Conservation (phyloP, 2,113 vertebrate genomes). For the Atrichornis clamosus region DNA sequence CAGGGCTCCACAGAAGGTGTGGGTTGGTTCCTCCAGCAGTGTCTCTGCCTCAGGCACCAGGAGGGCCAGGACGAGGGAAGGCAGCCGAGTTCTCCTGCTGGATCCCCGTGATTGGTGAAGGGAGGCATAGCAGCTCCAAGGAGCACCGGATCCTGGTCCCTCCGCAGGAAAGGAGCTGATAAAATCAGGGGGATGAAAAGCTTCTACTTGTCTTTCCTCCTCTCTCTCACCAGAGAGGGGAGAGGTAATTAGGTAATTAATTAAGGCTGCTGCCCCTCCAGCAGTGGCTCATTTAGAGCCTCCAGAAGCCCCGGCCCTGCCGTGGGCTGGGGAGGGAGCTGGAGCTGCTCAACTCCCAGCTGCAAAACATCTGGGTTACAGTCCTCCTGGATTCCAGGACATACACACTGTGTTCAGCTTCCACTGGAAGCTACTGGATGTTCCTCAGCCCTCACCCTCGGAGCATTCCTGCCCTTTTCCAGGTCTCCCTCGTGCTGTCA, state of each 20-base stretch:
- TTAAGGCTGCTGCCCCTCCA: not conserved
- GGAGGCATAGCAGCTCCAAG: not conserved
- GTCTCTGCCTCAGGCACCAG: fast-evolving
- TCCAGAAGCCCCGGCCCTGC: not conserved
- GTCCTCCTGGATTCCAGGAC: constrained; percentile 58
- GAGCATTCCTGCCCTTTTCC: not conserved
- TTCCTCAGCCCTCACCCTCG: not conserved
- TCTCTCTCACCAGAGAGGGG: not conserved
- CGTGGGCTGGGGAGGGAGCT: not conserved
- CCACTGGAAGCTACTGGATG: constrained; percentile 49
- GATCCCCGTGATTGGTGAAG: not conserved
- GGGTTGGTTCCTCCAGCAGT: not conserved
- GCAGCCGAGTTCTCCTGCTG: fast-evolving
- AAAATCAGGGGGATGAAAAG: not conserved
- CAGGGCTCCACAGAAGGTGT: too few species aligned
- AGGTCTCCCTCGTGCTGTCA: not conserved
- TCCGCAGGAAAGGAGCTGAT: not conserved
- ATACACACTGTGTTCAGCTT: not conserved
- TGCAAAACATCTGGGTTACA: constrained; percentile 41
- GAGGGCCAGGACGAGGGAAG: fast-evolving
- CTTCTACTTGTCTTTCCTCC: not conserved
- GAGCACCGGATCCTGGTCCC: not conserved
- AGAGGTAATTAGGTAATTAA: not conserved
- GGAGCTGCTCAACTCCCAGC: constrained; percentile 42
- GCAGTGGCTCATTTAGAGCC: not conserved